Conservation (phyloP, 2,888 invertebrate species). For the Lobophora halterata region DNA sequence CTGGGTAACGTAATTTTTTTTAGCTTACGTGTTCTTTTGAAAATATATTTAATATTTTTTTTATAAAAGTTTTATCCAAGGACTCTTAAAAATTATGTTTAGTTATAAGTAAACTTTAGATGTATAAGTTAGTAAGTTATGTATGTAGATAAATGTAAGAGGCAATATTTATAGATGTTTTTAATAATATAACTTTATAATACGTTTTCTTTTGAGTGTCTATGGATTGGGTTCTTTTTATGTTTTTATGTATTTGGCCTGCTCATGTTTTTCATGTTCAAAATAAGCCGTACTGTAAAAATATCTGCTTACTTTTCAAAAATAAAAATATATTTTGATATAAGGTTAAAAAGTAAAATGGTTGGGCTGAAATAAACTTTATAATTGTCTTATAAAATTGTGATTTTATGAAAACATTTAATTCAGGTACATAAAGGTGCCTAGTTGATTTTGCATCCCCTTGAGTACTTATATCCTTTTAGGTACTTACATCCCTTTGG, state of each 20-base stretch:
- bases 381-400: too few relatives aligned
- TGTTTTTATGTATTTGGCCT: constrained; percentile 12
- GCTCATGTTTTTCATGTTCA: constrained; percentile 2
- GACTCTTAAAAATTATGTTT: constrained; percentile 17
- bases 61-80: constrained; percentile 3
- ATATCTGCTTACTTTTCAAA: background rate
- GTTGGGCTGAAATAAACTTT: too few relatives aligned
- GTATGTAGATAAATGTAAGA: constrained; percentile 28
- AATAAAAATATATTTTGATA: background rate
- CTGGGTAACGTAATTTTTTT: too few relatives aligned
- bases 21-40: background rate
- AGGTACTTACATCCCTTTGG: too few relatives aligned
- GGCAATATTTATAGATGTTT: constrained; percentile 32
- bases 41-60: background rate
- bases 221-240: constrained; percentile 33
- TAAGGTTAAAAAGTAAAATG: too few relatives aligned
- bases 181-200: constrained; percentile 40
- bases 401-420: too few relatives aligned
- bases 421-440: too few relatives aligned
- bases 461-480: too few relatives aligned
- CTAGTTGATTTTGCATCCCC: too few relatives aligned
- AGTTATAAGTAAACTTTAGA: constrained; percentile 9
- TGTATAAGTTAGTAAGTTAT: constrained; percentile 15
- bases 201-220: constrained; percentile 47
- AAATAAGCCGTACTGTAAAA: too few relatives aligned